Evolutionary conservation across 2,888 invertebrate genomes (phyloP), one percentile per base, ranked within the genome.

Genomic region (Atrina japonica): DNA sequence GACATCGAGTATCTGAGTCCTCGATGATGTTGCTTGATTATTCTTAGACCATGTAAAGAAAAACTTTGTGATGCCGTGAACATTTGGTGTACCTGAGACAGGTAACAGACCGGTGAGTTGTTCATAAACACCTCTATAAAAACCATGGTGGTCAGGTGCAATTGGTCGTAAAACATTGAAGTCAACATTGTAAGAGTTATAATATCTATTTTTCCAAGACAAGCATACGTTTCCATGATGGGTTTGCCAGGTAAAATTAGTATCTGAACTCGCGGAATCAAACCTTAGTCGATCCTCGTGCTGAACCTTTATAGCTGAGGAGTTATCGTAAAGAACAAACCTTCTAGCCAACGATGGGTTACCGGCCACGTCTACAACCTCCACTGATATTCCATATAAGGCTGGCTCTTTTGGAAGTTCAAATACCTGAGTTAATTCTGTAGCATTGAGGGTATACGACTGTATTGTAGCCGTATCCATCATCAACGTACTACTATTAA

Each of bases 61-160:
- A 55, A 70, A 82, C 9, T 30, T 47, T 0, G 65, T 55, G n/a
- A 82, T 75, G 6, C 81, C 81, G 43, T 74, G 52, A 0, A 80
- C 64, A 60, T 76, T 82, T 9, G 50, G 56, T 29, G 81, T 82
- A 9, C 81, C 81, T 1, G 49, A 35, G 1, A 82, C 76, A 11
- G 80, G 73, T 16, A 82, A 29, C 23, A 29, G 11, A 0, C 78
- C 80, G 9, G 50, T 30, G 5, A 35, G 40, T 61, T 82, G 80
- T 25, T 82, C 80, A 68, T 82, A 82, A 5, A 65, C 49, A 3
- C 73, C 76, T 40, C 23, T 56, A n/a, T 78, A 76, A 2, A 52
- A 27, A 21, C 68, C 70, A 27, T 67, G 60, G 9, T 65, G 59
- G 53, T 81, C 76, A 2, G 66, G 30, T 55, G 66, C 29, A 3